phyloP scores from a whole-genome alignment of 2,797 vertebrate species.

The Florisuga fusca region DNA sequence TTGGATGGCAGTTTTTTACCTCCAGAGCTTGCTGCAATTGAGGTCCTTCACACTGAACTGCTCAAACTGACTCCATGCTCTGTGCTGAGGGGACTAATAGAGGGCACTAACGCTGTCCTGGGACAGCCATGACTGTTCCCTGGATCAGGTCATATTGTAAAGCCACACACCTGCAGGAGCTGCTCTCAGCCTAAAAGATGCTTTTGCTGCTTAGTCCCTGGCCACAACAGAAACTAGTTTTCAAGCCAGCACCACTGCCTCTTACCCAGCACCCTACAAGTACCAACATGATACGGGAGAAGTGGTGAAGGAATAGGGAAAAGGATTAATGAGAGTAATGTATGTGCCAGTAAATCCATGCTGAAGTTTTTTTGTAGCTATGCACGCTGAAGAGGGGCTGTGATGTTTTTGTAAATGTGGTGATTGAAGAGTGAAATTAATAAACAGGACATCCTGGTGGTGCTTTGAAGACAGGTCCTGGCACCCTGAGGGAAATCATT shows the following conservation, averaged over 20 bases:
- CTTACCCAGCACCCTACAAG: neutral
- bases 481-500: neutral
- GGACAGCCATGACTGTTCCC: neutral
- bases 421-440: neutral
- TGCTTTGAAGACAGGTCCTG: neutral
- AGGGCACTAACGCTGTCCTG: neutral
- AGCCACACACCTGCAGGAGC: neutral
- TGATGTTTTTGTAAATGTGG: neutral
- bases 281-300: neutral
- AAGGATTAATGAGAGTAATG: neutral
- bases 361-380: neutral
- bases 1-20: neutral
- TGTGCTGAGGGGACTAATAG: rapidly evolving
- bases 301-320: neutral
- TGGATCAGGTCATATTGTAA: neutral
- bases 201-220: neutral
- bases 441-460: neutral
- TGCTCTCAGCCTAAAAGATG: neutral
- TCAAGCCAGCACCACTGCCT: neutral
- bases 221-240: neutral
- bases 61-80: neutral
- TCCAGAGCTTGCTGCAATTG: neutral
- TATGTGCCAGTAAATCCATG: rapidly evolving
- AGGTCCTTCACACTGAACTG: neutral
- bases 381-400: neutral